Evolutionary conservation across 2,113 vertebrate genomes (phyloP), one percentile per base, ranked within the genome.

Genomic region (Protomyctophum bolini): DNA sequence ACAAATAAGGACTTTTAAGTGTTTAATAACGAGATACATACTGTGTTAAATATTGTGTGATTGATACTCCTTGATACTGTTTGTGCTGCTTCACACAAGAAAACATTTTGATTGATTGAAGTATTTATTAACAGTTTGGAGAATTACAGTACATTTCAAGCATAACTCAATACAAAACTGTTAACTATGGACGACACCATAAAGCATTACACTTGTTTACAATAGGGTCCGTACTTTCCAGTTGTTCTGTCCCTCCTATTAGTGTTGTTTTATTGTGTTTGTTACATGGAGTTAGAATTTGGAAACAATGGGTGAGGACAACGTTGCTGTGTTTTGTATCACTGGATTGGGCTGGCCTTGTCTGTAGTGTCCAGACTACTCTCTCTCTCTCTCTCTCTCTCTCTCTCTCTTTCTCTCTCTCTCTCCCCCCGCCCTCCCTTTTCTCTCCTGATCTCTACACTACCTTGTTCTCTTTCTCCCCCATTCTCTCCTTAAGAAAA

Each of bases 401-500:
- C 76, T 64, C 66, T 63, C 46, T 63, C 77, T 82, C 65, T 60
- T 47, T 77, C 76, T 83, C 75, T 76, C 67, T 59, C 77, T 91
- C 68, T 68, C 80, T 82, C 75, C 65, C 58, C 75, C 81, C 70
- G 63, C 41, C 51, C 65, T 63, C 71, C 50, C 63, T 67, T 70
- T 28, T 61, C 11, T 45, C 6, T 63, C 7, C 60, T 8, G 14
- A 15, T 50, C 4, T 49, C 5, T 14, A 33, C 21, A 56, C 33
- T 10, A 47, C 14, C 59, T 14, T 46, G 28, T 33, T 61, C 68
- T 64, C 49, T 11, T 15, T 12, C 58, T 28, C 29, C 45, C 76
- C 45, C 80, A 81, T 80, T 85, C 80, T 80, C 81, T 81, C 82
- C 84, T 11, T 83, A 89, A 93, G 93, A 94, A 96, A 85, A 94